Percentiles rank a stretch among this genome's conserved stretches.
Evolutionary conservation across 2,797 vertebrate species (phyloP).

Genomic region (Sebastes umbrosus): DNA sequence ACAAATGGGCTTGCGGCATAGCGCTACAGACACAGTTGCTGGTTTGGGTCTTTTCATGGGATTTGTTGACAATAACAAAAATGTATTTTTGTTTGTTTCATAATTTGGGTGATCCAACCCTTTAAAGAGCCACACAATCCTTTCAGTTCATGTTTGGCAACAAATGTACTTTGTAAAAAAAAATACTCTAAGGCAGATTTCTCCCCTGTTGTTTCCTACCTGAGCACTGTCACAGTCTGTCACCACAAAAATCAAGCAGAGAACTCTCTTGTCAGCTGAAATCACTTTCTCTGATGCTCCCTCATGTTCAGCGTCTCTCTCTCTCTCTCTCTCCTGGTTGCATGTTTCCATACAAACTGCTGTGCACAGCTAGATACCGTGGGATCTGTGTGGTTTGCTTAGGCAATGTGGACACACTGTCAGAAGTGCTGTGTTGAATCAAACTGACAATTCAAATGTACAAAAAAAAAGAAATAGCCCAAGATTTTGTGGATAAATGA

Average conservation of each 20-base stretch:
- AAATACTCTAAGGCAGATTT: conserved; percentile 40
- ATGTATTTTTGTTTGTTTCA: neutral
- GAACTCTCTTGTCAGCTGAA: conserved; percentile 71
- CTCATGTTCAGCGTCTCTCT: conserved; percentile 59
- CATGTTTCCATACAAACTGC: conserved; percentile 62
- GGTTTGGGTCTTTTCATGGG: neutral
- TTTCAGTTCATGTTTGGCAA: conserved; percentile 29
- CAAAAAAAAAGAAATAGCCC: neutral
- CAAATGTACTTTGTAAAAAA: conserved; percentile 36
- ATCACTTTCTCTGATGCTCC: conserved; percentile 68
- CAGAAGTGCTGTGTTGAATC: conserved; percentile 50
- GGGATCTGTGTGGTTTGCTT: conserved; percentile 52
- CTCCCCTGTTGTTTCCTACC: conserved; percentile 44
- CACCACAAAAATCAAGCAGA: conserved; percentile 61
- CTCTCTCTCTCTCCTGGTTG: neutral
- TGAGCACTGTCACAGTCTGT: conserved; percentile 65
- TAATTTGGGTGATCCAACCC: neutral
- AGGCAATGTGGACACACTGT: conserved; percentile 48
- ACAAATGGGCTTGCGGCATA: neutral
- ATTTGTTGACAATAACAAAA: neutral
- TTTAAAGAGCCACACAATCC: neutral
- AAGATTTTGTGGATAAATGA: conserved; percentile 47
- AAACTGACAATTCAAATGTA: conserved; percentile 48
- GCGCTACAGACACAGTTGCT: neutral
- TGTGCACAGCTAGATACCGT: conserved; percentile 61